Conservation (phyloP, 2,113 vertebrate genomes). For the Dromas ardeola region DNA sequence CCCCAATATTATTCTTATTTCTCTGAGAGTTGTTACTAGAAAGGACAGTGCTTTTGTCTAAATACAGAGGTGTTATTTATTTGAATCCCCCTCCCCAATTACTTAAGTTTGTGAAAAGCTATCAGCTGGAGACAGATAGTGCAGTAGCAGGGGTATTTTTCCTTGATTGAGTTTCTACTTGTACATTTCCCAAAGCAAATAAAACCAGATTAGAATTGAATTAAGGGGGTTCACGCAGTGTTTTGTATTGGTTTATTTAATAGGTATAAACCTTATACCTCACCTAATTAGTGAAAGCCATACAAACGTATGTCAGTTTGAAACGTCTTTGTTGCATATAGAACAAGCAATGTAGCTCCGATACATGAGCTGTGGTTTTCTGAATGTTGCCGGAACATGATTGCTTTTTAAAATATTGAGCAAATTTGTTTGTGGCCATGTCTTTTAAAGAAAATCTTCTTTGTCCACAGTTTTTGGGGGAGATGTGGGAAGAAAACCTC, state of each 20-base stretch:
- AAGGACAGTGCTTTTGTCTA: background rate
- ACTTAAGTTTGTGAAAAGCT: background rate
- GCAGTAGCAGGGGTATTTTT: background rate
- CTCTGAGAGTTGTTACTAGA: background rate
- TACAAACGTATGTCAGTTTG: background rate
- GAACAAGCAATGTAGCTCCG: background rate
- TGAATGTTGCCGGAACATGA: background rate
- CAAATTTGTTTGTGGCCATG: background rate
- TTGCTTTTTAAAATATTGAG: background rate
- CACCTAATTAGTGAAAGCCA: background rate
- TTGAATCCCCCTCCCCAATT: background rate
- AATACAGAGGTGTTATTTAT: background rate
- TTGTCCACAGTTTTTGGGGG: accelerated
- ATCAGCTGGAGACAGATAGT: background rate
- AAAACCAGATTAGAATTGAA: background rate
- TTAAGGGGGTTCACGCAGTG: background rate
- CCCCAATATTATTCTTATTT: background rate
- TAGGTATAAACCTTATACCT: background rate
- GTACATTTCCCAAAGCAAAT: background rate
- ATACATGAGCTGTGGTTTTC: background rate
- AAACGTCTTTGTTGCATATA: background rate
- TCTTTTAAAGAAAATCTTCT: background rate
- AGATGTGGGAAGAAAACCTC: background rate
- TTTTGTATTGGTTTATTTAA: background rate
- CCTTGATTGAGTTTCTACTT: background rate